These are phyloP conservation scores for Paguma larvata DNA, from an alignment of 2,797 vertebrate species.

Conservation along the genomic window DNA sequence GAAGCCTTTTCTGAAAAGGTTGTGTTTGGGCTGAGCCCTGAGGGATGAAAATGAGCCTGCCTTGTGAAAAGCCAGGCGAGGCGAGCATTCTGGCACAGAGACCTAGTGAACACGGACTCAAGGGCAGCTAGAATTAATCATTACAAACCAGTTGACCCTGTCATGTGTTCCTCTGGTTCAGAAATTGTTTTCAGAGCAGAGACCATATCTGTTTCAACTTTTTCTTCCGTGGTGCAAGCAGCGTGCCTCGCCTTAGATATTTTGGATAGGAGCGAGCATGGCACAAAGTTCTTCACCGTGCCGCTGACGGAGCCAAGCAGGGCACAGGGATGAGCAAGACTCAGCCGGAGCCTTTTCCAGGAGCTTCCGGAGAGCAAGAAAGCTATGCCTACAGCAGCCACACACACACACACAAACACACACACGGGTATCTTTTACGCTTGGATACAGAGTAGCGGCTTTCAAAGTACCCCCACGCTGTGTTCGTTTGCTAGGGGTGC, in stretches of 20 bases:
- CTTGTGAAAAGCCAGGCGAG: background rate
- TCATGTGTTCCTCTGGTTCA: background rate
- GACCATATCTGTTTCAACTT: background rate
- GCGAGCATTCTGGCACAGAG: background rate
- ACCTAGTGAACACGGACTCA: background rate
- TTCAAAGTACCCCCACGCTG: background rate
- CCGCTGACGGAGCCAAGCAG: background rate
- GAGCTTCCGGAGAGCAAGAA: constrained; percentile 17
- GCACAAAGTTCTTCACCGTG: background rate
- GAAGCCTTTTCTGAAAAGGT: background rate
- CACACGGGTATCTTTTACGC: background rate
- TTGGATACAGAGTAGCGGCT: background rate
- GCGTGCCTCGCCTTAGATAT: background rate
- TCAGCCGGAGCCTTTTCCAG: background rate
- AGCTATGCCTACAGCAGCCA: background rate
- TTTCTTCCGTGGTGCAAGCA: background rate
- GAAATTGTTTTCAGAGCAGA: constrained; percentile 20
- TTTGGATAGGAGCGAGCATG: background rate
- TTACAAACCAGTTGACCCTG: background rate
- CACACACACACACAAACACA: too few species aligned
- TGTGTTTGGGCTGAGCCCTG: background rate
- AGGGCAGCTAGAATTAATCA: background rate
- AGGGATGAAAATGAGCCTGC: background rate
- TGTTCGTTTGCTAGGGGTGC: background rate
- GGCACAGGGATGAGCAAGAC: constrained; percentile 20